Conservation (phyloP, 2,797 vertebrate genomes). For the Gymnocypris eckloni region DNA sequence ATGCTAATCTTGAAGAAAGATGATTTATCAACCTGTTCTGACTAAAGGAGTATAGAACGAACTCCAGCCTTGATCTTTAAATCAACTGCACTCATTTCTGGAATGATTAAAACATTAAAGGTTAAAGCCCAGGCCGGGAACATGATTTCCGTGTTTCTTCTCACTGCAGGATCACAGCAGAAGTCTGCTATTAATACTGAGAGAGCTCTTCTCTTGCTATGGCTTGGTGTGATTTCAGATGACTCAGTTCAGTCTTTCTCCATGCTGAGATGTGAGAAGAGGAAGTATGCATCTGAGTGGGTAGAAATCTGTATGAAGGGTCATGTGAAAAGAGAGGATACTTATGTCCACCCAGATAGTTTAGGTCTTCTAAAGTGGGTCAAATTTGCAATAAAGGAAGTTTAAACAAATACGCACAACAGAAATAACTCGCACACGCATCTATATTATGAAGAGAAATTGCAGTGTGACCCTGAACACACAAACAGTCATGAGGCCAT, state of each 20-base stretch:
- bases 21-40: constrained; percentile 62
- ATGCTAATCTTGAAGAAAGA: constrained; percentile 67
- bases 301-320: constrained; percentile 3
- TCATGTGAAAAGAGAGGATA: constrained; percentile 12
- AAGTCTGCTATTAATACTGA: constrained; percentile 71
- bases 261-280: constrained; percentile 79
- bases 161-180: constrained; percentile 37
- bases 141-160: constrained; percentile 39
- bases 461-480: constrained; percentile 35
- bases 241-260: constrained; percentile 73
- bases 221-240: constrained; percentile 76
- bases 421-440: background rate
- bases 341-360: background rate
- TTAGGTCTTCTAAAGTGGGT: constrained; percentile 4
- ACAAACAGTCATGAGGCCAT: constrained; percentile 44
- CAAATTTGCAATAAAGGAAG: background rate
- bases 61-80: constrained; percentile 67
- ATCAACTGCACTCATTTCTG: constrained; percentile 58
- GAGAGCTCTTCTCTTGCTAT: constrained; percentile 79
- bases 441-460: constrained; percentile 21
- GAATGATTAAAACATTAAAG: constrained; percentile 62
- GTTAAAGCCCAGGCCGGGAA: constrained; percentile 54
- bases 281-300: constrained; percentile 45
- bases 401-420: background rate
- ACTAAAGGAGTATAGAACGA: constrained; percentile 11